A percentile compares a stretch with the other conserved stretches of the same genome.
Evolutionary conservation across 2,888 invertebrate genomes (phyloP).

Genomic region (Empis stercorea): DNA sequence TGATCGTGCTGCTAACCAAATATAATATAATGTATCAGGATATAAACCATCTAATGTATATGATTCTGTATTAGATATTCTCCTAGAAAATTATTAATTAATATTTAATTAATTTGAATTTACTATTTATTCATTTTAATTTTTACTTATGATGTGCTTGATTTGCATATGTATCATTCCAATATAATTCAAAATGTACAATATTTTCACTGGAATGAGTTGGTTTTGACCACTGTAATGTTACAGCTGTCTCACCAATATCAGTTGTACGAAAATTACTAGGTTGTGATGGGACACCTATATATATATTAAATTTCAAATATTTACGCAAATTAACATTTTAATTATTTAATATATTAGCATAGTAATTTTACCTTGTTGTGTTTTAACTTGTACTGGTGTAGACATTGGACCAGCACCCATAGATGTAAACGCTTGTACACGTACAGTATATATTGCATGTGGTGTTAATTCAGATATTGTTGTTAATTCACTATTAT

Average conservation of each 20-base stretch:
- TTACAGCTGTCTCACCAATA: constrained; percentile 80
- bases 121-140: neutral
- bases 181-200: constrained; percentile 89
- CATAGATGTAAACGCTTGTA: constrained; percentile 85
- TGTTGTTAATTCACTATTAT: constrained; percentile 84
- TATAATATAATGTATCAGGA: constrained; percentile 92
- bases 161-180: constrained; percentile 92
- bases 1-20: constrained; percentile 91
- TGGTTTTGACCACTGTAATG: constrained; percentile 85
- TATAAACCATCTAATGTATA: constrained; percentile 83
- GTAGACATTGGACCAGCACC: constrained; percentile 91
- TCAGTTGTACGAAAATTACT: constrained; percentile 76
- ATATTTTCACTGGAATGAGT: constrained; percentile 86
- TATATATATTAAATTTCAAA: neutral
- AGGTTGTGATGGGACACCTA: constrained; percentile 94
- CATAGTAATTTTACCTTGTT: constrained; percentile 55
- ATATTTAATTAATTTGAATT: neutral
- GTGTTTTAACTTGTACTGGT: constrained; percentile 96
- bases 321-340: too few relatives aligned
- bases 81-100: constrained; percentile 31
- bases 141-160: constrained; percentile 67
- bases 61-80: constrained; percentile 68
- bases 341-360: neutral
- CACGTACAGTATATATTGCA: constrained; percentile 87
- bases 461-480: constrained; percentile 84